These are phyloP conservation scores for Sebastes schlegelii DNA, from an alignment of 2,113 vertebrate genomes.

Conservation along the genomic window DNA sequence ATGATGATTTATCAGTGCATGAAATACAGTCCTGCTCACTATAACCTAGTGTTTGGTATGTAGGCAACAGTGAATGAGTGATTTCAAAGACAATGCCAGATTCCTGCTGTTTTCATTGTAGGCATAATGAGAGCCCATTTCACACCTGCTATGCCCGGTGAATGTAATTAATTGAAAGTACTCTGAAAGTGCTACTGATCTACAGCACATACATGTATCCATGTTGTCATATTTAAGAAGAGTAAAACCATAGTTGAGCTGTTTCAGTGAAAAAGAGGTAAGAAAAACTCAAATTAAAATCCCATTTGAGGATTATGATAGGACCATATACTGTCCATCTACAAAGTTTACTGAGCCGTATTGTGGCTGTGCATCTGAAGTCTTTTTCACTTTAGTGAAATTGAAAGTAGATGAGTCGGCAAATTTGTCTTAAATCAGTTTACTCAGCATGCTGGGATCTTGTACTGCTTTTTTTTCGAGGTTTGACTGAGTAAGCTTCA, in stretches of 20 bases:
- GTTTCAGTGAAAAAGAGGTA: neutral
- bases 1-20: neutral
- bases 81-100: slow-evolving; percentile 11
- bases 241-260: neutral
- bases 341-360: slow-evolving; percentile 15
- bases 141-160: slow-evolving; percentile 16
- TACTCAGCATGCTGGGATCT: neutral
- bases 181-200: neutral
- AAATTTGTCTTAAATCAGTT: slow-evolving; percentile 13
- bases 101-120: slow-evolving; percentile 15
- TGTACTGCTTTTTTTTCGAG: neutral
- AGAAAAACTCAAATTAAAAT: neutral
- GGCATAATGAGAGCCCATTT: slow-evolving; percentile 13
- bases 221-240: neutral
- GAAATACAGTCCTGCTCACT: neutral
- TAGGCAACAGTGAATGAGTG: neutral
- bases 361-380: neutral
- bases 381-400: neutral
- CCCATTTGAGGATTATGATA: neutral
- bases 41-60: neutral
- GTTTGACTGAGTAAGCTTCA: slow-evolving; percentile 15
- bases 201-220: slow-evolving; percentile 4
- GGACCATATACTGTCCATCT: slow-evolving; percentile 31
- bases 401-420: slow-evolving; percentile 14
- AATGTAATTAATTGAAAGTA: slow-evolving; percentile 2